Evolutionary conservation across 2,888 invertebrate species (phyloP), one percentile per base, ranked within the genome.

Genomic region (Caradrina clavipalpis): DNA sequence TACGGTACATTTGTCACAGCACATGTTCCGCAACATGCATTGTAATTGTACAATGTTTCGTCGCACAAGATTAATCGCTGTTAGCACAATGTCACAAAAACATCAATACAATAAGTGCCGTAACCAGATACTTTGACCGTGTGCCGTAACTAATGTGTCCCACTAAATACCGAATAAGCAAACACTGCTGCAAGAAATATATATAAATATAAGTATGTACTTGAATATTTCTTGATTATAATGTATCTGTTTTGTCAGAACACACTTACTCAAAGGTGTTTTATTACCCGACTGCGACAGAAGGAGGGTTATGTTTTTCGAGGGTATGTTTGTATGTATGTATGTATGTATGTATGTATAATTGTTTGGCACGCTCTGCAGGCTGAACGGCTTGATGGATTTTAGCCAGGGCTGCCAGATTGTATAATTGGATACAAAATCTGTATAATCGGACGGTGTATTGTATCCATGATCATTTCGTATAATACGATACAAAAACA

Each of bases 111-210:
- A 26, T 70, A 49, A 66, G 22, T 56, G 17, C 68, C 59, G 54
- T 69, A 59, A 50, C 50, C 49, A 56, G 19, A 22, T n/a, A 50
- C 61, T 53, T 47, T 31, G 26, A 17, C 31, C 54, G 54, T 42
- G 13, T 53, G 56, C 71, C 68, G 68, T 75, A 47, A 75, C 47
- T 42, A 75, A 53, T 57, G 51, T 74, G 53, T 17, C 47, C 17
- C 47, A 76, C 39, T 68, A 42, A 75, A 68, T 47, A 31, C 35
- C 4, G 39, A 39, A 49, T 68, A 53, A 49, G 42, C 66, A 71
- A 56, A 35, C 22, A 8, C 15, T 13, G 10, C 2, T 13, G 13
- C n/a, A 10, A 42, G 42, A 26, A 26, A 1, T 5, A 1, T 2
- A 51, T n/a, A n/a, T n/a, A n/a, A n/a, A n/a, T n/a, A n/a, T n/a